A percentile compares a stretch with the other conserved stretches of the same genome.
phyloP scores from a whole-genome alignment of 2,797 vertebrate genomes.

The Sebastes diaconus region DNA sequence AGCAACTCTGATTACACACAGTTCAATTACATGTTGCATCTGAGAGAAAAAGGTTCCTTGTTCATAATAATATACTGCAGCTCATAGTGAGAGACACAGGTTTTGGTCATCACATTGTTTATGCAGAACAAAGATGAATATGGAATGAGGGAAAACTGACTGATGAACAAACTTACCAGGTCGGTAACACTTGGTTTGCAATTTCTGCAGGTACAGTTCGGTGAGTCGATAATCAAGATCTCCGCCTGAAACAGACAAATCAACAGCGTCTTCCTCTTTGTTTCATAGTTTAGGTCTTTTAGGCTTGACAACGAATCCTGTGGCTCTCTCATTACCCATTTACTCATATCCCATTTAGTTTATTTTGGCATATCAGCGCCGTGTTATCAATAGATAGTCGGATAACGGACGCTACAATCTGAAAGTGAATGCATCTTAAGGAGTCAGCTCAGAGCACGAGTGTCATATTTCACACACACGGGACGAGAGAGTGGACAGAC shows the following conservation, averaged over 20 bases:
- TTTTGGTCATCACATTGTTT: not conserved
- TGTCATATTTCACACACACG: too few species aligned
- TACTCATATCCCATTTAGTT: too few species aligned
- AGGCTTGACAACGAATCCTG: not conserved
- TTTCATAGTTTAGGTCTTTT: not conserved
- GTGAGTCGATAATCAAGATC: slow-evolving; percentile 27
- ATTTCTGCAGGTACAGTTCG: not conserved
- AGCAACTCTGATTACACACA: not conserved
- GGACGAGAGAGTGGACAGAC: too few species aligned
- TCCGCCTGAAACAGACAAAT: slow-evolving; percentile 55
- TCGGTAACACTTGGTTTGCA: slow-evolving; percentile 26
- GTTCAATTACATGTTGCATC: not conserved
- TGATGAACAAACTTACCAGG: slow-evolving; percentile 47
- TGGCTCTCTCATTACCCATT: not conserved
- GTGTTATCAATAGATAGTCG: too few species aligned
- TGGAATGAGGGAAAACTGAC: slow-evolving; percentile 4
- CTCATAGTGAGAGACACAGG: not conserved
- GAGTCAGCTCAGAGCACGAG: too few species aligned
- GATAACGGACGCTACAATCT: too few species aligned
- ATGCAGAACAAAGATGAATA: not conserved
- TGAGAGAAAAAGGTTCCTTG: not conserved
- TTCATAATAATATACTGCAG: not conserved
- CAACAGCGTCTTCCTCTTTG: not conserved
- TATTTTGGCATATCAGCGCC: too few species aligned
- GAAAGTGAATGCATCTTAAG: too few species aligned